These are phyloP conservation scores for Poecilus cupreus DNA, from an alignment of 2,888 invertebrate genomes.

Conservation along the genomic window DNA sequence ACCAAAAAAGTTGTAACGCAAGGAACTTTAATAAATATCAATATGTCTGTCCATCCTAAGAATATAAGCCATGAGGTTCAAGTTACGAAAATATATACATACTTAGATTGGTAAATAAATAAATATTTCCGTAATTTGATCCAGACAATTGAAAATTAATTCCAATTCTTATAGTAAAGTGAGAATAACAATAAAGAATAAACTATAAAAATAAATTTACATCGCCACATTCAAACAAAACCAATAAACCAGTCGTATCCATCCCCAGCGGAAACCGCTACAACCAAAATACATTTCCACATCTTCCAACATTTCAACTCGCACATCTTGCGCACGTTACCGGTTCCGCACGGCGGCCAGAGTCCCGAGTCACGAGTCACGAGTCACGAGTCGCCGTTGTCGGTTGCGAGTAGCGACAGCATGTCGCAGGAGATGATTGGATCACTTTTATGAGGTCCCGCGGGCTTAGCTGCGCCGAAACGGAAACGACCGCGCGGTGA, in stretches of 20 bases:
- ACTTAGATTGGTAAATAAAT: too few relatives aligned
- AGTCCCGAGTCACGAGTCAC: neutral
- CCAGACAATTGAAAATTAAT: too few relatives aligned
- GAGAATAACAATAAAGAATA: neutral
- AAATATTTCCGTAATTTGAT: too few relatives aligned
- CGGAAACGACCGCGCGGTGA: constrained; percentile 64
- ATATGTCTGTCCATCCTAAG: too few relatives aligned
- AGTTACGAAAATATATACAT: too few relatives aligned
- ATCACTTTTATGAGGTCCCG: constrained; percentile 74
- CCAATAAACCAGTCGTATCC: neutral
- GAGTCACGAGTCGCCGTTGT: neutral
- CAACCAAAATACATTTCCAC: neutral
- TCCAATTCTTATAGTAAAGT: neutral
- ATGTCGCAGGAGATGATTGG: constrained; percentile 73
- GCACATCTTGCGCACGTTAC: neutral
- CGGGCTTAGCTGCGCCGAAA: constrained; percentile 72
- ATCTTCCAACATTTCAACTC: neutral
- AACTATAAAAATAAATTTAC: neutral
- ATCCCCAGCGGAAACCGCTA: neutral
- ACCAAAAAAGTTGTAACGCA: too few relatives aligned
- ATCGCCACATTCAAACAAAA: neutral
- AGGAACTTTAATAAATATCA: too few relatives aligned
- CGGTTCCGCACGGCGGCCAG: neutral
- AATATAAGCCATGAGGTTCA: too few relatives aligned
- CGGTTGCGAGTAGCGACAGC: constrained; percentile 64